These are phyloP conservation scores for Agrilus cyanescens DNA, from an alignment of 2,888 invertebrate genomes.

Conservation along the genomic window DNA sequence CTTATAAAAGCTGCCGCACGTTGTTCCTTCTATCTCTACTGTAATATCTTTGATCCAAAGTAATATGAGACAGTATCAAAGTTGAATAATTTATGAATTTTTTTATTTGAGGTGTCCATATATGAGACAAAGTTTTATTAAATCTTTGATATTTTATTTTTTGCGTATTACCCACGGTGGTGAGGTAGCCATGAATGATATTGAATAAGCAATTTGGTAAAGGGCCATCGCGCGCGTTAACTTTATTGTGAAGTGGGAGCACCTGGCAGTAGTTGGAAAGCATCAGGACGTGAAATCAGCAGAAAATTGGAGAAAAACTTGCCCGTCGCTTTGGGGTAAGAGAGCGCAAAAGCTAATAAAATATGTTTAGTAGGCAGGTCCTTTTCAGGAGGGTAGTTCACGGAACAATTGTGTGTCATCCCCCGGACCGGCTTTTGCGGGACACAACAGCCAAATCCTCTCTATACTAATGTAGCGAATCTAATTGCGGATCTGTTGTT, in stretches of 20 bases:
- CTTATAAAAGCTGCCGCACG: too few species aligned
- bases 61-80: too few species aligned
- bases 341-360: conserved; percentile 28
- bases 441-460: conserved; percentile 19
- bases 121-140: too few species aligned
- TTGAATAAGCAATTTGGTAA: conserved; percentile 19
- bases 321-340: conserved; percentile 22
- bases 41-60: too few species aligned
- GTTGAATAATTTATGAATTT: too few species aligned
- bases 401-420: background rate
- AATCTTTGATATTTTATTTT: too few species aligned
- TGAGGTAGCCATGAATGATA: too few species aligned
- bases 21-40: too few species aligned
- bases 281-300: conserved; percentile 32
- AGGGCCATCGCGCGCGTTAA: conserved; percentile 27
- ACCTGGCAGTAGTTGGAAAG: conserved; percentile 24
- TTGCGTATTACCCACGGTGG: too few species aligned
- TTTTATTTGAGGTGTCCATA: too few species aligned
- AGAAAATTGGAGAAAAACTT: conserved; percentile 30
- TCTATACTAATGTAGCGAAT: conserved; percentile 26
- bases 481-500: conserved; percentile 26
- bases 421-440: conserved; percentile 10
- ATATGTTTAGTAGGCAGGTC: conserved; percentile 23
- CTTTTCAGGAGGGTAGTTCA: conserved; percentile 15
- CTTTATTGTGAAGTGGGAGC: conserved; percentile 21